Base-by-base conservation (phyloP, 2,113 vertebrate genomes). In the Echinops telfairi region DNA sequence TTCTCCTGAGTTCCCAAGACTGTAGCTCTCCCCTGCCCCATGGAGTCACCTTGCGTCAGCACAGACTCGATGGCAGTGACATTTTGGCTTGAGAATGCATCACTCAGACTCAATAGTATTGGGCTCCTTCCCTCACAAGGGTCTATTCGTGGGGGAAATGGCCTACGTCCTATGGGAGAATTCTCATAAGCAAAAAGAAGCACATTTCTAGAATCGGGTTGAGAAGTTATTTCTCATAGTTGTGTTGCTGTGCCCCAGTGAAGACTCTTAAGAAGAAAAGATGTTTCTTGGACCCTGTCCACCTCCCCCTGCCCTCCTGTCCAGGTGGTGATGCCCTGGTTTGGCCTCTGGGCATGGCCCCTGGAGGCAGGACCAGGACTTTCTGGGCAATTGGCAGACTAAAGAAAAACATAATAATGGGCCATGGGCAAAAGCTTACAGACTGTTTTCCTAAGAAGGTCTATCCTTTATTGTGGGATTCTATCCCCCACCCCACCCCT, bases 121-220 rank as follows among this genome's bases (percentile, higher is more conserved):
- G 64, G 79, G 83, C 16, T 43, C 53, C 1, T 5, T 85, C 6
- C 70, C 68, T 93, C 86, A 36, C 23, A 71, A 80, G 68, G 38
- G 73, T 84, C 62, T 79, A 10, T 80, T 76, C 89, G 81, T 71
- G n/a, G 4, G 4, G 4, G 12, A 33, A 64, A 60, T 78, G 7
- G 58, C 33, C 31, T 62, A 86, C 83, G 0, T 86, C 20, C 71
- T 64, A 7, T 62, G 70, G 53, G 31, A 68, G 11, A 25, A 77
- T 95, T 95, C 71, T 31, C 86, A 88, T 75, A 38, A 78, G 62
- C 81, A 82, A 12, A 20, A 71, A 29, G 47, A 77, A 79, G 62
- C 19, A 75, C 14, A 17, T 22, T 76, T 82, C 57, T 78, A 0
- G 81, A 70, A 47, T 47, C 62, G 92, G 29, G 8, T 64, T 83